phyloP scores from a whole-genome alignment of 1,140 invertebrate genomes.

The Limonius californicus region DNA sequence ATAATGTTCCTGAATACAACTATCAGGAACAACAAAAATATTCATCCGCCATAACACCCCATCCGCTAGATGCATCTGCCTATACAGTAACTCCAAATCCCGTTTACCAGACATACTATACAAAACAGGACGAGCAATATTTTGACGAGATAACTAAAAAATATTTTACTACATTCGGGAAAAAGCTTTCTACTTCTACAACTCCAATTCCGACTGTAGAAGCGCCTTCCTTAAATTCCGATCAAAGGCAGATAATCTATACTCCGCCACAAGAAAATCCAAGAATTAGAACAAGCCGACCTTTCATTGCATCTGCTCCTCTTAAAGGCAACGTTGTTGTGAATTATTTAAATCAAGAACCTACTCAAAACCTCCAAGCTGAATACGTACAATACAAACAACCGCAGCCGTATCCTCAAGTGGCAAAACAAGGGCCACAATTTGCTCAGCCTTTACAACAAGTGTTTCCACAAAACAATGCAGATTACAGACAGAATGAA shows the following conservation, averaged over 20 bases:
- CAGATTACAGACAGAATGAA: background rate
- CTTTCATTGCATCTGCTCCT: conserved; percentile 47
- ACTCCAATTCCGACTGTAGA: conserved; percentile 44
- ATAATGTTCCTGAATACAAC: conserved; percentile 41
- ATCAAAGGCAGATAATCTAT: background rate
- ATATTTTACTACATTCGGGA: conserved; percentile 71
- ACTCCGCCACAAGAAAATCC: too few relatives aligned
- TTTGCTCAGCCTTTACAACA: conserved; percentile 1
- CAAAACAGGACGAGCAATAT: conserved; percentile 65
- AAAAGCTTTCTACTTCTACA: conserved; percentile 58
- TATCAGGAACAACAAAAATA: conserved; percentile 23
- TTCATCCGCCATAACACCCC: conserved; percentile 24
- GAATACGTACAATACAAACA: conserved; percentile 54
- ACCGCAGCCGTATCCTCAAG: conserved; percentile 8
- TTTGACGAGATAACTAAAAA: conserved; percentile 73
- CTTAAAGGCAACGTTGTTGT: conserved; percentile 59
- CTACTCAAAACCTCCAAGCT: conserved; percentile 48
- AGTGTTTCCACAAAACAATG: conserved; percentile 3
- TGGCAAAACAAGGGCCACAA: conserved; percentile 22
- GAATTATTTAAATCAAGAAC: conserved; percentile 51
- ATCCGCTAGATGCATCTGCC: conserved; percentile 37
- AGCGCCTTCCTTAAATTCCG: background rate
- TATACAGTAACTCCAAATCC: conserved; percentile 56
- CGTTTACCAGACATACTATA: conserved; percentile 62
- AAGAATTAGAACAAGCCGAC: background rate